These are phyloP conservation scores for Ernsta delagoae DNA, from an alignment of 2,888 invertebrate genomes.

Conservation along the genomic window DNA sequence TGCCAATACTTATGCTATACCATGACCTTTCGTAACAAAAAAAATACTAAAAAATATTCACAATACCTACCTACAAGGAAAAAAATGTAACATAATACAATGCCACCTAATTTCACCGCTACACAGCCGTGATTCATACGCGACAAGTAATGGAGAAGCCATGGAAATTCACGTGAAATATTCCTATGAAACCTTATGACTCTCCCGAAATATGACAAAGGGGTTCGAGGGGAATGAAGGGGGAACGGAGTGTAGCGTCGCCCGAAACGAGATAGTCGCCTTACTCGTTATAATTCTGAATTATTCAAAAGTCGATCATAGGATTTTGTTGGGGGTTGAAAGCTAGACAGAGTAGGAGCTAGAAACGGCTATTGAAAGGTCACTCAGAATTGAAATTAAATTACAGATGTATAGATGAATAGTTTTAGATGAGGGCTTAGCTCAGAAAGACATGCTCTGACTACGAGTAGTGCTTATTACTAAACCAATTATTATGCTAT, in stretches of 20 bases:
- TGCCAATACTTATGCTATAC: too few relatives aligned
- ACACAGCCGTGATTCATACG: slow-evolving; percentile 28
- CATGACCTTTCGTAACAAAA: slow-evolving; percentile 6
- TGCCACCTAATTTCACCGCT: slow-evolving; percentile 13
- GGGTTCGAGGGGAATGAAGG: slow-evolving; percentile 46
- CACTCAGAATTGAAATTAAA: too few relatives aligned
- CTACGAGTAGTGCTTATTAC: too few relatives aligned
- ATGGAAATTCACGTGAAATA: slow-evolving; percentile 52
- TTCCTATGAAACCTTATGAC: slow-evolving; percentile 44
- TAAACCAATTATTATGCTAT: too few relatives aligned
- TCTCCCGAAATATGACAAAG: slow-evolving; percentile 45
- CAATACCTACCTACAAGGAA: too few relatives aligned
- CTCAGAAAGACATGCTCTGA: too few relatives aligned
- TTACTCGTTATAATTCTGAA: slow-evolving; percentile 44
- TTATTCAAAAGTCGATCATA: slow-evolving; percentile 45
- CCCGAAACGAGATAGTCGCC: slow-evolving; percentile 40
- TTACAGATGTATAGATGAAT: too few relatives aligned
- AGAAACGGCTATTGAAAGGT: too few relatives aligned
- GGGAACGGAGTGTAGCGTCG: neutral
- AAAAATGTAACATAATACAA: slow-evolving; percentile 17
- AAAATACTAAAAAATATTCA: too few relatives aligned
- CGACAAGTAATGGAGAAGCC: slow-evolving; percentile 46
- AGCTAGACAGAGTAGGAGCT: too few relatives aligned
- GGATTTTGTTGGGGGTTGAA: slow-evolving; percentile 32
- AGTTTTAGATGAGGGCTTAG: too few relatives aligned